phyloP scores from a whole-genome alignment of 1,140 invertebrate genomes.

The Lordiphosa clarofinis region DNA sequence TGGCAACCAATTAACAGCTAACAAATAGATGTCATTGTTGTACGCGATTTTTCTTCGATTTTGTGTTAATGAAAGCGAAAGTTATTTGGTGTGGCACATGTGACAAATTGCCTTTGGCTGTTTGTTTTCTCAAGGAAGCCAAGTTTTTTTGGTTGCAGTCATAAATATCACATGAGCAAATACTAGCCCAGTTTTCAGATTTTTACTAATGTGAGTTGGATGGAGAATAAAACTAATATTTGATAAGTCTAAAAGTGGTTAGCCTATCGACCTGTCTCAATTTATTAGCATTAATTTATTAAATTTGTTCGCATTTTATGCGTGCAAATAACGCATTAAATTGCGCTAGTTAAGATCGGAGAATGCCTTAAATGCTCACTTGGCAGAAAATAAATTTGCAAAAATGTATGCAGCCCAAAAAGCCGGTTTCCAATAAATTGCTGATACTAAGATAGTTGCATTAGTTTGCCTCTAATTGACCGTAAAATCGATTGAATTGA shows the following conservation, averaged over 20 bases:
- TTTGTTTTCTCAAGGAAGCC: conserved; percentile 9
- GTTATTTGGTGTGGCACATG: conserved; percentile 20
- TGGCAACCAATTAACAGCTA: conserved; percentile 68
- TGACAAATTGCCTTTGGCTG: conserved; percentile 37
- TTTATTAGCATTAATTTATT: conserved; percentile 46
- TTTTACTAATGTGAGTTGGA: too few relatives aligned
- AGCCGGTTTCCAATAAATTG: conserved; percentile 46
- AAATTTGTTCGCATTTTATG: conserved; percentile 32
- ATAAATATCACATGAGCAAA: conserved; percentile 6
- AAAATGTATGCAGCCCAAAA: conserved; percentile 4
- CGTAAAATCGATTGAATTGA: conserved; percentile 48
- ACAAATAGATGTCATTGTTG: conserved; percentile 65
- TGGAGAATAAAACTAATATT: too few relatives aligned
- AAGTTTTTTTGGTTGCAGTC: conserved; percentile 5
- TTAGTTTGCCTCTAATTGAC: conserved; percentile 53
- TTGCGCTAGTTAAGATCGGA: conserved; percentile 41
- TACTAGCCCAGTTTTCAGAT: too few relatives aligned
- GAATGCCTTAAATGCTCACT: conserved; percentile 51
- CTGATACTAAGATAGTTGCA: conserved; percentile 37
- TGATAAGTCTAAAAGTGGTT: too few relatives aligned
- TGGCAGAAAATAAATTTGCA: conserved; percentile 23
- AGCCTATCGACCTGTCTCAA: conserved; percentile 32
- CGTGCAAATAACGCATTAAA: conserved; percentile 61
- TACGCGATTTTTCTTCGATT: conserved; percentile 11
- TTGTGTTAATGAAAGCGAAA: conserved; percentile 50